Base-by-base conservation (phyloP, 2,797 vertebrate genomes). In the Sebastolobus altivelis region DNA sequence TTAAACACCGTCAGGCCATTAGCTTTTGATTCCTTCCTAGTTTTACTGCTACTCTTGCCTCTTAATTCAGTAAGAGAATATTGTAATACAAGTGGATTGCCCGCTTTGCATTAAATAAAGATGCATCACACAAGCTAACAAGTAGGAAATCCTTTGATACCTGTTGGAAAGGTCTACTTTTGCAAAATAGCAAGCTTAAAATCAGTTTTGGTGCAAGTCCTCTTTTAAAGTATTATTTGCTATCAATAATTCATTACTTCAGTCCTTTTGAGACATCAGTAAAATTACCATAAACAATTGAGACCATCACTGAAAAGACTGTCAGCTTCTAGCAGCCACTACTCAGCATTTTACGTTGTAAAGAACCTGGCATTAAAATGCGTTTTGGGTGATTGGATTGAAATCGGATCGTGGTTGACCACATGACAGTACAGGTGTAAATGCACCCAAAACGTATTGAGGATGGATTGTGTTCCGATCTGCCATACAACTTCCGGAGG, bases 111-210 rank as follows among this genome's bases (percentile, higher is more conserved):
- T 43, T 27, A 25, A 77, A 65, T 35, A 59, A 27, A 38, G 63
- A 72, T 25, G 12, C 20, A 61, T 60, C 20, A 35, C 65, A 68
- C 18, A 60, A 69, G 60, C 12, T 4, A 37, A 75, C 2, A 62
- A 52, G 20, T 49, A 14, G 40, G 20, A 75, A 73, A 33, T 18
- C 11, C 5, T 65, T 29, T 18, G 16, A 20, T 31, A 62, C 35
- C 6, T 18, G 25, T 75, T 70, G 4, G n/a, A 81, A 65, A 46
- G 62, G 20, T 75, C 35, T 9, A 40, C 58, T 61, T 70, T 75
- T 74, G 59, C 61, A 74, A 66, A 77, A 79, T 56, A 66, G 12
- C 56, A 71, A 68, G 16, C 52, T 85, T 61, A 60, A 63, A 71
- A 29, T 75, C 18, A 1, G 11, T 43, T 75, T 33, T 60, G 3